Evolutionary conservation across 2,797 vertebrate genomes (phyloP), one percentile per base, ranked within the genome.

Genomic region (Adelosebastes latens): DNA sequence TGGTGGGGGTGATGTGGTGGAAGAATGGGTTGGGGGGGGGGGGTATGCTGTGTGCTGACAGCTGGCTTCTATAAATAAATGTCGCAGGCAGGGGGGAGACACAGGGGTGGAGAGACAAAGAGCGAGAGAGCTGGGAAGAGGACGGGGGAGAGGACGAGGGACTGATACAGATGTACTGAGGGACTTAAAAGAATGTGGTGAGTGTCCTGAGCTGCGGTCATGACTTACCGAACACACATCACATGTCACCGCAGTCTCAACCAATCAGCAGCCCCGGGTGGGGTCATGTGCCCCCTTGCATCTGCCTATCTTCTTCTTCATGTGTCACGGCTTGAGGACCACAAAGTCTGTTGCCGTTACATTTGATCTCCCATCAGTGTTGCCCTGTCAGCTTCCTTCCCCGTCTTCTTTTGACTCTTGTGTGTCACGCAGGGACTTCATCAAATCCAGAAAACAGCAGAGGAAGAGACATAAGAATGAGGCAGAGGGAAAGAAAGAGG

Each of bases 21-120:
- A 82, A 62, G 78, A 79, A n/a, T 36, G 72, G 55, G 75, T 49
- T 68, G 58, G 32, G 18, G 78, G 16, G 70, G 36, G 77, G 83
- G 78, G 80, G 31, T 72, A 72, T 81, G 79, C 79, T 84, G 68
- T 91, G 89, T 84, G 85, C 82, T 88, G 93, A 93, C 93, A 94
- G 91, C 91, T 94, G 94, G 91, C 89, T 89, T 93, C 94, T 94
- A 94, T 91, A 94, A 94, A 95, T 95, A 94, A 92, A 93, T 87
- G 77, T 88, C 22, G 70, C 89, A 89, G 86, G 83, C 81, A 63
- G 87, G 91, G 73, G 88, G 72, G 69, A 46, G 79, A 73, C 25
- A 14, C 36, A 52, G 25, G 75, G 72, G 62, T 68, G 77, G 39
- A 72, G 60, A 76, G 77, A 65, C 58, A 74, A 34, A 58, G 65